phyloP scores from a whole-genome alignment of 2,888 invertebrate species.

The Polydrusus cervinus region DNA sequence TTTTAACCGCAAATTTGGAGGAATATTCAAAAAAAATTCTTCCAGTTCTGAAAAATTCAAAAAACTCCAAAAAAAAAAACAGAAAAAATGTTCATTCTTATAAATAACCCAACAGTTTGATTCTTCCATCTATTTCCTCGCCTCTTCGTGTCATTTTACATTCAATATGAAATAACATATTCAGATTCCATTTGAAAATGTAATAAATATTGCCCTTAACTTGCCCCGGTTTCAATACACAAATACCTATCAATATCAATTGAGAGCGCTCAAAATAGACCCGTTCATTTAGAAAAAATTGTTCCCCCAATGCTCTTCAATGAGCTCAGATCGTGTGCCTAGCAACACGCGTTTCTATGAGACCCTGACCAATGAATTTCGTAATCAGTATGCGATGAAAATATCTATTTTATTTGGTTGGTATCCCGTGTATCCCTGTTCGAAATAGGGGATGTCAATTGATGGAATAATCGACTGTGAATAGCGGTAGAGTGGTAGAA shows the following conservation, averaged over 20 bases:
- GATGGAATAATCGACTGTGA: neutral
- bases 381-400: slow-evolving; percentile 22
- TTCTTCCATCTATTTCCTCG: too few relatives aligned
- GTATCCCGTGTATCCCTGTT: neutral
- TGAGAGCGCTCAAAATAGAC: neutral
- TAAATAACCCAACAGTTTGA: too few relatives aligned
- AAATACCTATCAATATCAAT: slow-evolving; percentile 21
- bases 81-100: too few relatives aligned
- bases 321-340: neutral
- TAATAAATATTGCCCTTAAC: neutral
- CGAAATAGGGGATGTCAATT: slow-evolving; percentile 4
- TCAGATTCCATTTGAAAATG: too few relatives aligned
- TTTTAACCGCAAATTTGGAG: too few relatives aligned
- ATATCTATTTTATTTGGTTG: slow-evolving; percentile 21
- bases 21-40: too few relatives aligned
- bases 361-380: slow-evolving; percentile 1
- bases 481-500: neutral
- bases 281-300: slow-evolving; percentile 10
- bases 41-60: too few relatives aligned
- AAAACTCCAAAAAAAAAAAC: too few relatives aligned
- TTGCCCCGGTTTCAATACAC: neutral
- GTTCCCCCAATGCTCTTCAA: neutral
- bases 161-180: too few relatives aligned
- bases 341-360: slow-evolving; percentile 12
- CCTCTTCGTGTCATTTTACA: too few relatives aligned